Evolutionary conservation across 2,888 invertebrate species (phyloP), one percentile per base, ranked within the genome.

Genomic region (Artemia sinica): DNA sequence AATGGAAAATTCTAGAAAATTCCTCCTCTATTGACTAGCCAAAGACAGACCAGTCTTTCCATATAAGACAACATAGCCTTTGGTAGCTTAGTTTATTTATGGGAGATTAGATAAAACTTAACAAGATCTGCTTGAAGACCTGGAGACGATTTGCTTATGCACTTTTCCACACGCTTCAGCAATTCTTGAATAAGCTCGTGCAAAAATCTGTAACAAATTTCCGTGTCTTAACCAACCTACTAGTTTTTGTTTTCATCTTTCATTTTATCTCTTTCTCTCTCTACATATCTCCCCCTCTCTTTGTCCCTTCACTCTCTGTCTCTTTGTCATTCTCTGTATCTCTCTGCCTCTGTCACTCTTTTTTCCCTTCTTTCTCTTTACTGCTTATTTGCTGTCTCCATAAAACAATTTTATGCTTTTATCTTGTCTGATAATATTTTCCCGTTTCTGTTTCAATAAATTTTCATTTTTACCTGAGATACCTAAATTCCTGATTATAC

Each of bases 171-270:
- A 48, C 66, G 66, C 48, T 66, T 48, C 66, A 49, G 48, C 28
- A 66, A 48, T 66, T 48, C 48, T 66, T 66, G 48, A 49, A 12
- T 66, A 49, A 66, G 48, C 66, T 66, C 49, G 48, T 49, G 66
- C 66, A 41, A 66, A 66, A 66, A 49, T 66, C 66, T 49, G 48
- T n/a, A n/a, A 66, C 18, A 48, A 66, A 66, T 66, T 48, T 66
- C n/a, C n/a, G 66, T 28, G 18, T 48, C 9, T 66, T n/a, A 66
- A n/a, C 13, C 48, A 12, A 18, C 48, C 14, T n/a, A 66, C 48
- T 49, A 66, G 41, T n/a, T 48, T 66, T 49, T 49, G 8, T 28
- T 63, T 18, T 28, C 49, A n/a, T 66, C 49, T 13, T 13, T 28
- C 49, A 18, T 18, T 28, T 18, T 8, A n/a, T 66, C 28, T 14